These are phyloP conservation scores for Dysmachus trigonus DNA, from an alignment of 2,888 invertebrate genomes.

Conservation along the genomic window DNA sequence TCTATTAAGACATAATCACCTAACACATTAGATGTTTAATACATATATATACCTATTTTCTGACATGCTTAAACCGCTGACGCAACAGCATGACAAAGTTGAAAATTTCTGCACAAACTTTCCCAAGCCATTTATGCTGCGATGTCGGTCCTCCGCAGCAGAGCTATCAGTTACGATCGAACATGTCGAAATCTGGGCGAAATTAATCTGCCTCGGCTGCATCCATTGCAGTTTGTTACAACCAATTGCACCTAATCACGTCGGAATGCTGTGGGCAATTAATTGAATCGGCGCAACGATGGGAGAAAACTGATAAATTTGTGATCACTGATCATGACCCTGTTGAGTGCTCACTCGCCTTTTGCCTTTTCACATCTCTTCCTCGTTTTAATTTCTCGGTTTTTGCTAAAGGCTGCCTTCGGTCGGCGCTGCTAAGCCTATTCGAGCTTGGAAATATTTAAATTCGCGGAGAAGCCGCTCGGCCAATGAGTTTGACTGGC, in stretches of 20 bases:
- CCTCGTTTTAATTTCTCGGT: not conserved
- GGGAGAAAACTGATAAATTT: not conserved
- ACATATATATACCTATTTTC: too few species aligned
- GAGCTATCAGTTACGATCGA: not conserved
- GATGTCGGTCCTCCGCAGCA: not conserved
- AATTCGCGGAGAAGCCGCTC: not conserved
- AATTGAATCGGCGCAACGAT: not conserved
- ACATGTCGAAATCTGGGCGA: not conserved
- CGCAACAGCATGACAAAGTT: not conserved
- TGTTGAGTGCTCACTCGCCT: not conserved
- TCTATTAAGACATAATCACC: too few species aligned
- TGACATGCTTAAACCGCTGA: not conserved
- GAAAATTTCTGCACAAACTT: not conserved
- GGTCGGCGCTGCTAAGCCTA: not conserved
- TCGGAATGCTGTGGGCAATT: conserved; percentile 8
- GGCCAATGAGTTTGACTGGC: not conserved
- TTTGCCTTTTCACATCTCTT: not conserved
- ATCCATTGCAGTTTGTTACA: conserved; percentile 5
- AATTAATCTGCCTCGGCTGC: not conserved
- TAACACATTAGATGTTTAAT: too few species aligned
- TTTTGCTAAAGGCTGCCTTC: not conserved
- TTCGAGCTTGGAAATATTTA: not conserved
- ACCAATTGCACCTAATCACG: conserved; percentile 26
- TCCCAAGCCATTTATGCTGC: not conserved
- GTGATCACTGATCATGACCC: conserved; percentile 25